A percentile compares a stretch with the other conserved stretches of the same genome.
Conservation (phyloP, 2,888 invertebrate genomes). For the Drosophila stalkeri region DNA sequence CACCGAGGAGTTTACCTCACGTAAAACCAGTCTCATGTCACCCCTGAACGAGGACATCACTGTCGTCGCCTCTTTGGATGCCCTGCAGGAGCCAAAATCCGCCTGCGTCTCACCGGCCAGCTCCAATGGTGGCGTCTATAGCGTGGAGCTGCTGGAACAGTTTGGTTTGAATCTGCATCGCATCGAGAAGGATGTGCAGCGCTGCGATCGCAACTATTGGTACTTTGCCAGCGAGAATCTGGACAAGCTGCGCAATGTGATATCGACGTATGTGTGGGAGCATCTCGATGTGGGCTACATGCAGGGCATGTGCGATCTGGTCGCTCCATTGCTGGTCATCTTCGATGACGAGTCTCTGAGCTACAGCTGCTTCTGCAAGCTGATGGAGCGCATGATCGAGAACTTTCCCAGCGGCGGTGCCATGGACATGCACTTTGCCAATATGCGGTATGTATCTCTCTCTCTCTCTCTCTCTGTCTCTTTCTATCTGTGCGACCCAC, state of each 20-base stretch:
- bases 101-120: slow-evolving; percentile 94
- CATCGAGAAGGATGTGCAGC: slow-evolving; percentile 98
- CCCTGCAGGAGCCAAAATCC: slow-evolving; percentile 86
- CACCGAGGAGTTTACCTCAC: slow-evolving; percentile 87
- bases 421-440: slow-evolving; percentile 98
- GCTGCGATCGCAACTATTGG: slow-evolving; percentile 97
- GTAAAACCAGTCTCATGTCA: slow-evolving; percentile 86
- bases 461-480: neutral
- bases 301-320: slow-evolving; percentile 99
- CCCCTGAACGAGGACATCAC: slow-evolving; percentile 88
- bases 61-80: slow-evolving; percentile 80
- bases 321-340: slow-evolving; percentile 95
- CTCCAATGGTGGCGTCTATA: slow-evolving; percentile 95
- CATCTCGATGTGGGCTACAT: slow-evolving; percentile 97
- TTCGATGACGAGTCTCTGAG: slow-evolving; percentile 96
- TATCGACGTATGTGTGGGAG: slow-evolving; percentile 97
- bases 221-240: slow-evolving; percentile 96
- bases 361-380: slow-evolving; percentile 95
- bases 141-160: slow-evolving; percentile 93
- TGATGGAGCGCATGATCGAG: slow-evolving; percentile 95
- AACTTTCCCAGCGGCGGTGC: slow-evolving; percentile 97
- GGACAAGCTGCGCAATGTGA: slow-evolving; percentile 96
- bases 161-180: slow-evolving; percentile 96
- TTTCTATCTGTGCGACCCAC: neutral
- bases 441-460: slow-evolving; percentile 90